Conservation (phyloP, 2,113 vertebrate species). For the Cephalopterus ornatus region DNA sequence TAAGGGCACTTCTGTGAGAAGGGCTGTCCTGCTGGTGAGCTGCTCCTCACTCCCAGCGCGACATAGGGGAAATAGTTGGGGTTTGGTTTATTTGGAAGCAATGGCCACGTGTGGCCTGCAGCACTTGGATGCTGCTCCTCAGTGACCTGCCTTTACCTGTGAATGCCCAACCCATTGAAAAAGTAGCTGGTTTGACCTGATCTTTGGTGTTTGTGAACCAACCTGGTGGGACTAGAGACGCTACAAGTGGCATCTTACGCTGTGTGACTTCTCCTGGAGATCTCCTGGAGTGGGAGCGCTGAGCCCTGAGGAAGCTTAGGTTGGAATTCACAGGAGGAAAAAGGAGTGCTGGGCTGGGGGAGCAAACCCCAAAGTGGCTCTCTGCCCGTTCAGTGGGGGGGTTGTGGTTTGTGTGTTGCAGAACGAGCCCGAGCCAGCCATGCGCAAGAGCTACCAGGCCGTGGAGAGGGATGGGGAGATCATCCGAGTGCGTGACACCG, state of each 20-base stretch:
- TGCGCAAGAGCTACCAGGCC: slow-evolving; percentile 91
- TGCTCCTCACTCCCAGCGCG: not conserved
- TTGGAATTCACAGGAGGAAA: not conserved
- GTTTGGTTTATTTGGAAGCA: not conserved
- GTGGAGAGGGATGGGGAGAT: slow-evolving; percentile 91
- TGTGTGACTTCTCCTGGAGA: not conserved
- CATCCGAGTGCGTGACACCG: slow-evolving; percentile 92
- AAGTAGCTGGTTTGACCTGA: not conserved
- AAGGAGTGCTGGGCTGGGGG: not conserved
- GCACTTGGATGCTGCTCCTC: not conserved
- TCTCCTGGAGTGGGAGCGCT: not conserved
- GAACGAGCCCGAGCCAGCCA: slow-evolving; percentile 88
- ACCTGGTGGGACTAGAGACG: not conserved
- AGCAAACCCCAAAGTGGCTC: rapidly evolving
- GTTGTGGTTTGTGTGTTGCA: slow-evolving; percentile 30
- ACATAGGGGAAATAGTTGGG: rapidly evolving
- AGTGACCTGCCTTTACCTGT: not conserved
- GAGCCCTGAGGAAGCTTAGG: not conserved
- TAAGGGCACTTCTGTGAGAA: not conserved
- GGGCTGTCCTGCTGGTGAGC: not conserved
- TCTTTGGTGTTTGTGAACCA: not conserved
- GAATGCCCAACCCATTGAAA: rapidly evolving
- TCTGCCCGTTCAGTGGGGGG: not conserved
- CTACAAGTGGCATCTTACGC: not conserved
- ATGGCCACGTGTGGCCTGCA: not conserved